Percentiles rank a stretch among this genome's conserved stretches.
These are phyloP conservation scores for Paelopatides confundens DNA, from an alignment of 53 echinoderm and acorn worm species.

Conservation along the genomic window DNA sequence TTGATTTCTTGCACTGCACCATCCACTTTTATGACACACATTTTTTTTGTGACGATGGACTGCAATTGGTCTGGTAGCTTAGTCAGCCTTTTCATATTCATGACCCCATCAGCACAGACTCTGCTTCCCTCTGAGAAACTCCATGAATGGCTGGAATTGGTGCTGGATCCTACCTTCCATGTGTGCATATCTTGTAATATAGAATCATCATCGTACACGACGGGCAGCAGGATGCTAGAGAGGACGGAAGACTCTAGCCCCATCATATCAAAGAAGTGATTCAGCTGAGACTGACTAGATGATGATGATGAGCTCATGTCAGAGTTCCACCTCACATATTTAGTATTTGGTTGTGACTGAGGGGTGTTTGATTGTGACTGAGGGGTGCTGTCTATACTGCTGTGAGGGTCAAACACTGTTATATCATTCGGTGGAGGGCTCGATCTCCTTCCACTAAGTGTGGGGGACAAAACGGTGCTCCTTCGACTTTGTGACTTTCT, in stretches of 20 bases:
- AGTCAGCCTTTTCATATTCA: conserved; percentile 69
- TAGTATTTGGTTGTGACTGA: background rate
- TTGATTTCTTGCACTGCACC: conserved; percentile 86
- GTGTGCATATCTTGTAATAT: conserved; percentile 94
- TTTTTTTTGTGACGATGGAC: conserved; percentile 94
- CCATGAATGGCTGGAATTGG: conserved; percentile 30
- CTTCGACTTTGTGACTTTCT: background rate
- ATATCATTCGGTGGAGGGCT: conserved; percentile 45
- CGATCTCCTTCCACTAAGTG: background rate
- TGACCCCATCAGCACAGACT: conserved; percentile 86
- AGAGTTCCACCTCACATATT: conserved; percentile 60
- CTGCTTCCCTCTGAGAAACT: conserved; percentile 82
- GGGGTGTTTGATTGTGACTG: background rate
- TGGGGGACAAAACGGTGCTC: conserved; percentile 4
- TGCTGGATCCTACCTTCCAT: conserved; percentile 49
- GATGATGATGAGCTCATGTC: conserved; percentile 57
- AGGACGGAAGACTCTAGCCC: conserved; percentile 82
- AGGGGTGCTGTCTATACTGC: conserved; percentile 18
- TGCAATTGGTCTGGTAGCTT: conserved; percentile 84
- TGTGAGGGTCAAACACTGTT: conserved; percentile 18
- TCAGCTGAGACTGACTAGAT: conserved; percentile 70
- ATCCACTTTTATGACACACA: conserved; percentile 98
- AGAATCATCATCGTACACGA: conserved; percentile 61
- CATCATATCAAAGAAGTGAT: conserved; percentile 93
- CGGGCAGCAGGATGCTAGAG: conserved; percentile 48